Conservation (phyloP, 2,797 vertebrate genomes). For the Artibeus lituratus region DNA sequence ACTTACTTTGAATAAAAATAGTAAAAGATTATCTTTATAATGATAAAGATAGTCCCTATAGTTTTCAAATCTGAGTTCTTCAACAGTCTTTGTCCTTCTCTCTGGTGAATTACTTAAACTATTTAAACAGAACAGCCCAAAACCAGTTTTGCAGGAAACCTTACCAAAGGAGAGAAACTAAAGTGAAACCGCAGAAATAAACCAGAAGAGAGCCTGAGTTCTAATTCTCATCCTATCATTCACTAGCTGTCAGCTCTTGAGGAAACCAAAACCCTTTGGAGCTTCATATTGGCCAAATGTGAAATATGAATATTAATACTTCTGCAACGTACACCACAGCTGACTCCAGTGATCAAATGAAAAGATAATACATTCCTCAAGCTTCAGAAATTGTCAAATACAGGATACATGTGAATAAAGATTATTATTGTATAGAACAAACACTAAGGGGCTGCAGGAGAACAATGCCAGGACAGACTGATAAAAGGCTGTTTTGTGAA, state of each 20-base stretch:
- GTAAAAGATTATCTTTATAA: conserved; percentile 52
- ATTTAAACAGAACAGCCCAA: not conserved
- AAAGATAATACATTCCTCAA: not conserved
- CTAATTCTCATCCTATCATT: not conserved
- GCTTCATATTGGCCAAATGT: not conserved
- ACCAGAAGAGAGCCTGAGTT: not conserved
- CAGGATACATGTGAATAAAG: not conserved
- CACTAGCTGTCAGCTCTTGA: not conserved
- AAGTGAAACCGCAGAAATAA: not conserved
- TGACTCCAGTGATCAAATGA: not conserved
- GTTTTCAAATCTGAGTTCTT: conserved; percentile 37
- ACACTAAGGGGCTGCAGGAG: not conserved
- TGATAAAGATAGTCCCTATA: not conserved
- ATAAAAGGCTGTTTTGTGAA: not conserved
- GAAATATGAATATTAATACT: not conserved
- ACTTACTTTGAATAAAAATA: conserved; percentile 51
- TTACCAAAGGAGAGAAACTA: not conserved
- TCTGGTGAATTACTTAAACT: not conserved
- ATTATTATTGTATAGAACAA: not conserved
- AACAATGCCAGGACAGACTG: not conserved
- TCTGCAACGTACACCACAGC: not conserved
- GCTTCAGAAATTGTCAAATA: not conserved
- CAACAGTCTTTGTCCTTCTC: not conserved
- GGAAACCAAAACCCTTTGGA: not conserved
- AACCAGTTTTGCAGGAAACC: not conserved